Percentiles rank a stretch among this genome's conserved stretches.
Evolutionary conservation across 2,888 invertebrate genomes (phyloP).

Genomic region (Pristionchus entomophagus): DNA sequence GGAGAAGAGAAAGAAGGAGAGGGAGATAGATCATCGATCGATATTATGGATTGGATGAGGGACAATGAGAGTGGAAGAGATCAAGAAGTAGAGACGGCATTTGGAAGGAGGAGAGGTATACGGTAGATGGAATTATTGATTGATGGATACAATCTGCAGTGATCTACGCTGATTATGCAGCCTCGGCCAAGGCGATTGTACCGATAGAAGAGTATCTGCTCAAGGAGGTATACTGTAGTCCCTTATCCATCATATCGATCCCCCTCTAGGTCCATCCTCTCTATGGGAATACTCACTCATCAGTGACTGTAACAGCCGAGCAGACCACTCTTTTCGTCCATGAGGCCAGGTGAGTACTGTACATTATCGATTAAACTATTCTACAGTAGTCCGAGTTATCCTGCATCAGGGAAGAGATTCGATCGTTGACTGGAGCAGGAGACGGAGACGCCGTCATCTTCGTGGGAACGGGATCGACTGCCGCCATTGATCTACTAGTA

Average conservation of each 20-base stretch:
- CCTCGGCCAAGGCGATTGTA: constrained; percentile 59
- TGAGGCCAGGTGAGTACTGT: constrained; percentile 77
- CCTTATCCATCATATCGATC: neutral
- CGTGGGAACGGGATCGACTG: constrained; percentile 85
- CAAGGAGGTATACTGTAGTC: constrained; percentile 44
- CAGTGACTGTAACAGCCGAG: constrained; percentile 87
- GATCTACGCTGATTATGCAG: constrained; percentile 65
- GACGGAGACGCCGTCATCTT: constrained; percentile 87
- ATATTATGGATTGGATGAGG: constrained; percentile 43
- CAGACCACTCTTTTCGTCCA: constrained; percentile 91
- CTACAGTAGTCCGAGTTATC: constrained; percentile 5
- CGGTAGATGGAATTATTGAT: neutral
- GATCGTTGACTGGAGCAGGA: constrained; percentile 86
- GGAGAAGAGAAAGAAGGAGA: neutral
- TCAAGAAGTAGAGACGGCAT: constrained; percentile 30
- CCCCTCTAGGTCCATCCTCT: constrained; percentile 84
- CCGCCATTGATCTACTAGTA: constrained; percentile 84
- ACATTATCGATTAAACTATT: neutral
- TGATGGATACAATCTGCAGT: constrained; percentile 49
- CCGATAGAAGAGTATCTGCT: constrained; percentile 63
- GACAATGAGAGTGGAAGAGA: constrained; percentile 42
- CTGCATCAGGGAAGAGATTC: constrained; percentile 85
- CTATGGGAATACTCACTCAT: constrained; percentile 88
- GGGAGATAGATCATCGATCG: constrained; percentile 2
- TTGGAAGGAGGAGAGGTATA: constrained; percentile 38